Evolutionary conservation across 2,888 invertebrate genomes (phyloP).

Genomic region (Idaea aversata): DNA sequence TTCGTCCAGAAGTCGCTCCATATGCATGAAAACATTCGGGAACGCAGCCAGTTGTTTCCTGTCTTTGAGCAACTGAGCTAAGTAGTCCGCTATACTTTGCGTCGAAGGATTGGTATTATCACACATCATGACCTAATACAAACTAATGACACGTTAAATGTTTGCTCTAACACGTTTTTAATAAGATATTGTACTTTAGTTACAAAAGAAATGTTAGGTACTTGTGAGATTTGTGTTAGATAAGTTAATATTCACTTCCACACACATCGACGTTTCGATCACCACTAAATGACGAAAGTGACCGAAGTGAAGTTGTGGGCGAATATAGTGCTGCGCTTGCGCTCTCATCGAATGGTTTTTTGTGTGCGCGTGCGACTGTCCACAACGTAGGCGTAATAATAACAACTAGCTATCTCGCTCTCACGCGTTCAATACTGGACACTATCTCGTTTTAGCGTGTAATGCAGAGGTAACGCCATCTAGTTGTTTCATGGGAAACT

Average conservation of each 20-base stretch:
- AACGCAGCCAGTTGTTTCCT: conserved; percentile 99
- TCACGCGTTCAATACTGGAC: conserved; percentile 28
- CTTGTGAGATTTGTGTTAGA: conserved; percentile 78
- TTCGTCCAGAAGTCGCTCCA: conserved; percentile 99
- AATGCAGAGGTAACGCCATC: conserved; percentile 62
- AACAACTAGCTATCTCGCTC: conserved; percentile 62
- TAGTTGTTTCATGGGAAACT: conserved; percentile 55
- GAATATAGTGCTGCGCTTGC: conserved; percentile 76
- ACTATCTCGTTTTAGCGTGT: conserved; percentile 42
- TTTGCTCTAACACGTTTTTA: conserved; percentile 65
- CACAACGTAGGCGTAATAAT: conserved; percentile 74
- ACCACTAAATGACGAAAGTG: conserved; percentile 78
- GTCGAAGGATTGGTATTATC: conserved; percentile 86
- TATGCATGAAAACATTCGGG: conserved; percentile 99
- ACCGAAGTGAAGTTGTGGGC: conserved; percentile 79
- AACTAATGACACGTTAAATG: conserved; percentile 71
- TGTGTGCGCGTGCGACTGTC: conserved; percentile 75
- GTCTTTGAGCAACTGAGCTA: conserved; percentile 99
- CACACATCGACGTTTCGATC: conserved; percentile 77
- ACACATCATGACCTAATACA: conserved; percentile 75
- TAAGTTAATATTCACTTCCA: conserved; percentile 79
- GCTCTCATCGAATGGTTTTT: conserved; percentile 71
- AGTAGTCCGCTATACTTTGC: conserved; percentile 99
- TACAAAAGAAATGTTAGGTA: conserved; percentile 69
- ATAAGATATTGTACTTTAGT: conserved; percentile 73